These are phyloP conservation scores for Rhinella marina DNA, from an alignment of 2,797 vertebrate species.

Conservation along the genomic window DNA sequence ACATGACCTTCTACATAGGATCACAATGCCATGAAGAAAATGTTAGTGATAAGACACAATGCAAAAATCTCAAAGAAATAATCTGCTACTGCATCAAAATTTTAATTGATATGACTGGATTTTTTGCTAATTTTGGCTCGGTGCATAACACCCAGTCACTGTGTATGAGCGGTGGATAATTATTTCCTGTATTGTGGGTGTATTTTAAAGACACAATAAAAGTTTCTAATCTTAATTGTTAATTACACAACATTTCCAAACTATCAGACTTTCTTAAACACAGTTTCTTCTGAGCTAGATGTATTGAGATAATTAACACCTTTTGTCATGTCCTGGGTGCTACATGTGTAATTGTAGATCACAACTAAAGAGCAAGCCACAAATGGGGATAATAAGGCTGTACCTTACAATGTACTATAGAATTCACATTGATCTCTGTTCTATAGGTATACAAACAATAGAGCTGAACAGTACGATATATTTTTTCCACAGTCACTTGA, in stretches of 20 bases:
- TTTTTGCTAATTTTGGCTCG: neutral
- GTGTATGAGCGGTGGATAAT: neutral
- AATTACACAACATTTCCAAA: constrained; percentile 35
- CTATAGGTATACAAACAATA: constrained; percentile 8
- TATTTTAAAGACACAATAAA: neutral
- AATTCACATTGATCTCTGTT: constrained; percentile 1
- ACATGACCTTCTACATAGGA: too few relatives aligned
- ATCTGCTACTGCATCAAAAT: too few relatives aligned
- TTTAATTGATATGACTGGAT: neutral
- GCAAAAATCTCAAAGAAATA: too few relatives aligned
- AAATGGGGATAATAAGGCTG: constrained; percentile 22
- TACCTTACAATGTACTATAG: constrained; percentile 4
- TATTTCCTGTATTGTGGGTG: neutral
- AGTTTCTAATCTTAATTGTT: constrained; percentile 28
- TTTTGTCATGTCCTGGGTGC: constrained; percentile 7
- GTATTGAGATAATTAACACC: constrained; percentile 24
- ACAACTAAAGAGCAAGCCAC: neutral
- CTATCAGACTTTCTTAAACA: constrained; percentile 26
- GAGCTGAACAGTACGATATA: constrained; percentile 6
- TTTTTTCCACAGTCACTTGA: constrained; percentile 84
- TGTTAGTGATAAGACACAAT: too few relatives aligned
- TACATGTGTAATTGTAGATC: constrained; percentile 14
- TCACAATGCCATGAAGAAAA: too few relatives aligned
- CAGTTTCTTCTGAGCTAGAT: constrained; percentile 33
- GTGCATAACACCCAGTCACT: neutral